These are phyloP conservation scores for Tiphia femorata DNA, from an alignment of 2,888 invertebrate species.

Conservation along the genomic window DNA sequence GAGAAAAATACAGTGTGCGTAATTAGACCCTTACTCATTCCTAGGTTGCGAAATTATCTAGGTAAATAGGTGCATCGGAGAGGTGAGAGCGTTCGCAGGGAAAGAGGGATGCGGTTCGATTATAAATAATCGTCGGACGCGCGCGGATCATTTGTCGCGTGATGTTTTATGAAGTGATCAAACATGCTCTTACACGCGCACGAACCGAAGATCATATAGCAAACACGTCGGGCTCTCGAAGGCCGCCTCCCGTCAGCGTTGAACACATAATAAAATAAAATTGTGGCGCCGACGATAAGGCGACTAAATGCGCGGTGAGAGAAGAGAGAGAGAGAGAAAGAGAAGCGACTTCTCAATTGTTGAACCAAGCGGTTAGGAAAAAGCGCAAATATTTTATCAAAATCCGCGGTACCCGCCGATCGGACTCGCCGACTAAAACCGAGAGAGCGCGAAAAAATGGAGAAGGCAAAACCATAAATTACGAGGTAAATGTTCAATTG, in stretches of 20 bases:
- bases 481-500: too few relatives aligned
- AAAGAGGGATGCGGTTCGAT: neutral
- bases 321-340: neutral
- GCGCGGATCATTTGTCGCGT: slow-evolving; percentile 12
- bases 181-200: slow-evolving; percentile 14
- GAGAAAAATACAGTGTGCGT: too few relatives aligned
- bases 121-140: neutral
- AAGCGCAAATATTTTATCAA: neutral
- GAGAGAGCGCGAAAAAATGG: too few relatives aligned
- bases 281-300: slow-evolving; percentile 48
- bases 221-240: slow-evolving; percentile 34
- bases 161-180: slow-evolving; percentile 30
- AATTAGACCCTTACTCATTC: too few relatives aligned
- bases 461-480: too few relatives aligned
- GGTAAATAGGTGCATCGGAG: neutral
- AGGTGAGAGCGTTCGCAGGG: neutral
- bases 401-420: too few relatives aligned
- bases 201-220: slow-evolving; percentile 20
- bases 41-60: too few relatives aligned
- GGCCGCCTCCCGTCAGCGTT: slow-evolving; percentile 31
- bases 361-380: slow-evolving; percentile 9
- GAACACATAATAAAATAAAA: slow-evolving; percentile 41
- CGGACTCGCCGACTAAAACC: too few relatives aligned
- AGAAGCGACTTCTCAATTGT: too few relatives aligned
- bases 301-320: neutral